phyloP scores from a whole-genome alignment of 2,888 invertebrate genomes.

The Sarcophaga rosellei region DNA sequence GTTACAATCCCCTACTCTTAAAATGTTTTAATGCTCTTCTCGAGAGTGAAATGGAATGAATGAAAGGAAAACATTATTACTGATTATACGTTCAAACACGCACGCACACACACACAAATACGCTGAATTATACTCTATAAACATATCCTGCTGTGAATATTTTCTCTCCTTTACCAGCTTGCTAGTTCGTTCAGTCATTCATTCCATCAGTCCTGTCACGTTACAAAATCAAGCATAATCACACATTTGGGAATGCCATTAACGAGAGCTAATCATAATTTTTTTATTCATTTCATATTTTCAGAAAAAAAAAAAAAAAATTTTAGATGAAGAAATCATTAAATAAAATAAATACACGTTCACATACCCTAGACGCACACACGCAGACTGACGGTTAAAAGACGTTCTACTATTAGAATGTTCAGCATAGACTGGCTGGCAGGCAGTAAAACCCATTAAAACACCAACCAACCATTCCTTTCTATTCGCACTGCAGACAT shows the following conservation, averaged over 20 bases:
- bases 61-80: conserved; percentile 54
- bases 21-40: conserved; percentile 12
- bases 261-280: conserved; percentile 69
- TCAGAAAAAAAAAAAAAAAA: conserved; percentile 22
- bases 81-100: conserved; percentile 58
- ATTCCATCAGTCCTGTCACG: conserved; percentile 69
- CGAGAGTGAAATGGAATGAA: conserved; percentile 25
- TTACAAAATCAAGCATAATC: conserved; percentile 72
- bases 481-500: background rate
- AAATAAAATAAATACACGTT: conserved; percentile 65
- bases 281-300: conserved; percentile 58
- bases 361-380: conserved; percentile 47
- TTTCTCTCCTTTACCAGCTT: conserved; percentile 21
- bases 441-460: background rate
- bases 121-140: background rate
- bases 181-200: conserved; percentile 14
- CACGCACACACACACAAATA: background rate
- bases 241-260: conserved; percentile 72
- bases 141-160: conserved; percentile 64
- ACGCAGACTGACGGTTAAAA: background rate
- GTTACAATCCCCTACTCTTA: conserved; percentile 13
- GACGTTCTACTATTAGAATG: background rate
- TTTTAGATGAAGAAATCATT: conserved; percentile 30
- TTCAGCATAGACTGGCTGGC: background rate
- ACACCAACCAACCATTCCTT: background rate